Base-by-base conservation (phyloP, 1,140 invertebrate species). In the Ruditapes philippinarum region DNA sequence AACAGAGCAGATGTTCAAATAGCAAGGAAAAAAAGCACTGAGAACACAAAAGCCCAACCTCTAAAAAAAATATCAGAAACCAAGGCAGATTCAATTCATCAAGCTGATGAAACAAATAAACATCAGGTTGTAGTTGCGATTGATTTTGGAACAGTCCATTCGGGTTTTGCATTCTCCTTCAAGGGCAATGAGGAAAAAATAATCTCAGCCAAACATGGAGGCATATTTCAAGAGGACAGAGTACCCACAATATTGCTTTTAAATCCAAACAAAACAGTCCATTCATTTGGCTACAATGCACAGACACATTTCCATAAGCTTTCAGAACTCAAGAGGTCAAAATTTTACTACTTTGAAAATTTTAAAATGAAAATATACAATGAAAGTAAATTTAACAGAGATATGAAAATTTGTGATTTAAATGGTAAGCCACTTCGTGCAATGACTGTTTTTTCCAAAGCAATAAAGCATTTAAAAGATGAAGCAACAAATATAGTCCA, bases 81-180 rank as follows among this genome's bases (percentile, higher is more conserved):
- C n/a, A n/a, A n/a, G n/a, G n/a, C n/a, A n/a, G n/a, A n/a, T n/a
- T n/a, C n/a, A n/a, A n/a, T n/a, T n/a, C n/a, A n/a, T n/a, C n/a
- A n/a, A n/a, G n/a, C n/a, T n/a, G n/a, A n/a, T n/a, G n/a, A n/a
- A n/a, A n/a, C n/a, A n/a, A n/a, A n/a, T n/a, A n/a, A n/a, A n/a
- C n/a, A n/a, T 62, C 73, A 40, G 12, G 42, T 83, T 25, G 33
- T 85, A 19, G 88, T 57, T 11, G 80, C 88, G 17, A 89, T 89
- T 38, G 88, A 89, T 60, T 89, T 89, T 65, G 88, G 88, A 19
- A 89, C 88, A 19, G 68, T 51, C 5, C 79, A 49, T 57, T 70
- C 88, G n/a, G 88, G 88, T 51, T 85, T 79, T 31, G 88, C 88
- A 0, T 89, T 79, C 70, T 25, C 42, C 12, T 65, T 85, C 22